Base-by-base conservation (phyloP, 2,797 vertebrate species). In the Parambassis ranga region DNA sequence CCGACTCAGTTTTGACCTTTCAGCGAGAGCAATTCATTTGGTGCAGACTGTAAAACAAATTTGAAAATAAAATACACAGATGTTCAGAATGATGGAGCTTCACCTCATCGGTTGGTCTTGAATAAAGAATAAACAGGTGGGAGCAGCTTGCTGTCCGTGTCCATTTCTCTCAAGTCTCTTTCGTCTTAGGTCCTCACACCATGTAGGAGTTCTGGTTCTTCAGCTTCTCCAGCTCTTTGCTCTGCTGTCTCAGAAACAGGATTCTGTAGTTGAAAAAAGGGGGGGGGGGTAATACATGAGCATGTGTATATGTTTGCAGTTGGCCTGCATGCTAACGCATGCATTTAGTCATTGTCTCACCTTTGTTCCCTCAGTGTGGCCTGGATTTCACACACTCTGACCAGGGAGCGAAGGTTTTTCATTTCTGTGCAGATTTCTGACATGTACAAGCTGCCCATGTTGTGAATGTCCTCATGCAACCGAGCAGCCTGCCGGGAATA, bases 121-220 rank as follows among this genome's bases (percentile, higher is more conserved):
- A 38, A 38, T 39, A 50, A 57, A 69, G 65, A 72, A 56, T 28
- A 65, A 83, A 77, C 71, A 55, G 63, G 39, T 53, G 33, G 65
- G 11, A 55, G 79, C 59, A 51, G 72, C 72, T 67, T 13, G 61
- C 70, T 24, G 83, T 82, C 75, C 67, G 19, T 64, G 65, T 75
- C 72, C 57, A 24, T 33, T 72, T 68, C 31, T 57, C 51, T 39
- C 68, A 24, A 44, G 49, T 62, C 67, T 22, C 36, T 31, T 56
- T 62, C 65, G 32, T 65, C 36, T 35, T 49, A 36, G 46, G 86
- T 92, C 92, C 92, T 98, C 94, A 94, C 64, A 98, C 95, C 97
- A 99, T 99, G 92, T 98, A 99, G 83, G 97, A 99, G 92, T 98
- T 99, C 94, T 99, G 97, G 90, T 99, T 99, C 94, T 99, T 99